Evolutionary conservation across 2,797 vertebrate species (phyloP).

Genomic region (Neopelma chrysocephalum): DNA sequence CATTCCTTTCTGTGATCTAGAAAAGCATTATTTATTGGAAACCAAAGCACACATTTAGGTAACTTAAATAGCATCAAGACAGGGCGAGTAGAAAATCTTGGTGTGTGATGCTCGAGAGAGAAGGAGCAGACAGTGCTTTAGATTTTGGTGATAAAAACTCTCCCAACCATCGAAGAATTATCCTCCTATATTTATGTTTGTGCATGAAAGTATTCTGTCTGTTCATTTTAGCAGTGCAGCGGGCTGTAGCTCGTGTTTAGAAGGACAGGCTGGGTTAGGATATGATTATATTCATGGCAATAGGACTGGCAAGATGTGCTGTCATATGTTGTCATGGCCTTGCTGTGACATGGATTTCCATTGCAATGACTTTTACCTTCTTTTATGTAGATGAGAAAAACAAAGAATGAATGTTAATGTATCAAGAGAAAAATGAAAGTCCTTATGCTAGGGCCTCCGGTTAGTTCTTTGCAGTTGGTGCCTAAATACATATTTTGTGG

Average conservation of each 20-base stretch:
- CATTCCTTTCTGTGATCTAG: neutral
- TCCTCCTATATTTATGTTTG: neutral
- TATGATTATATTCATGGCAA: neutral
- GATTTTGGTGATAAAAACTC: neutral
- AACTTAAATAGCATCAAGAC: neutral
- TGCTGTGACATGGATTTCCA: neutral
- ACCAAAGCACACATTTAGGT: neutral
- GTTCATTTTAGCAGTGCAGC: neutral
- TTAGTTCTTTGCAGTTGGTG: neutral
- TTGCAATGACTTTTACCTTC: neutral
- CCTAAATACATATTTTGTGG: neutral
- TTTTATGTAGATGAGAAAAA: neutral
- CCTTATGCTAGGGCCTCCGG: neutral
- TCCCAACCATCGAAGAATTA: neutral
- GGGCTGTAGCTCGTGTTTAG: neutral
- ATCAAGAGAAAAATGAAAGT: neutral
- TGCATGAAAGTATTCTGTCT: neutral
- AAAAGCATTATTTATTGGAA: neutral
- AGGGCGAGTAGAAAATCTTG: neutral
- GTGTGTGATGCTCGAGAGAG: neutral
- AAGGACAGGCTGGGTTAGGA: neutral
- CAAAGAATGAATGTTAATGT: neutral
- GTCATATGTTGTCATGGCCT: neutral
- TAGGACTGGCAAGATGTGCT: neutral
- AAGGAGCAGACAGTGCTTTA: neutral